Base-by-base conservation (phyloP, 2,113 vertebrate genomes). In the Tauraco erythrolophus region DNA sequence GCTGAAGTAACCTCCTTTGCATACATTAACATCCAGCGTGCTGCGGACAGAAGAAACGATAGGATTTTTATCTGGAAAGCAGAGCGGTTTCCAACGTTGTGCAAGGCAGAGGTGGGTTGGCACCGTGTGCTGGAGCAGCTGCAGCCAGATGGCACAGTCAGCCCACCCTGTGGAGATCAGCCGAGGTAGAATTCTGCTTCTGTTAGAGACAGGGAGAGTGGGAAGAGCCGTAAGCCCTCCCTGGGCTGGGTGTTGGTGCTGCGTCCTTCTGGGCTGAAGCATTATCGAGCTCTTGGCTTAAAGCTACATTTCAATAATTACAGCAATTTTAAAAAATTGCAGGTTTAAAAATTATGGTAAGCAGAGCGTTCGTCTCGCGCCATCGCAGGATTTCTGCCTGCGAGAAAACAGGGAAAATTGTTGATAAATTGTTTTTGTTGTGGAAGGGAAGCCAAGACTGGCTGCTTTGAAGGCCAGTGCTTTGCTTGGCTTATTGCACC, bases 311-410 rank as follows among this genome's bases (percentile, higher is more conserved):
- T 46, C 0, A 1, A 8, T 46, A 45, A 78, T 30, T 35, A 51
- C 0, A 5, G 25, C 22, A 18, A 28, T 57, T 61, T 25, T 8
- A 2, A 56, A 39, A 39, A 68, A 48, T 15, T 7, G 6, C 13
- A 18, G 6, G 15, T 45, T 62, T 51, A 56, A 85, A 48, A 37
- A 7, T 11, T 9, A 4, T 1, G 7, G 3, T 22, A 43, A 68
- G 71, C 4, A 22, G 22, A 22, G 16, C 0, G 5, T 21, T 41
- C 0, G 0, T 19, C 19, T 10, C 0, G 0, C 0, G 0, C 12
- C 48, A 41, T 3, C 22, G 18, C 16, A 14, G 53, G 28, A 6
- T 19, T 65, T 9, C 7, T 37, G 22, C 22, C 30, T 28, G 43
- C 16, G 22, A 1, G 21, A n/a, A 45, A 45, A 30, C 3, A 9